Conservation (phyloP, 2,888 invertebrate species). For the Osedax frankpressi region DNA sequence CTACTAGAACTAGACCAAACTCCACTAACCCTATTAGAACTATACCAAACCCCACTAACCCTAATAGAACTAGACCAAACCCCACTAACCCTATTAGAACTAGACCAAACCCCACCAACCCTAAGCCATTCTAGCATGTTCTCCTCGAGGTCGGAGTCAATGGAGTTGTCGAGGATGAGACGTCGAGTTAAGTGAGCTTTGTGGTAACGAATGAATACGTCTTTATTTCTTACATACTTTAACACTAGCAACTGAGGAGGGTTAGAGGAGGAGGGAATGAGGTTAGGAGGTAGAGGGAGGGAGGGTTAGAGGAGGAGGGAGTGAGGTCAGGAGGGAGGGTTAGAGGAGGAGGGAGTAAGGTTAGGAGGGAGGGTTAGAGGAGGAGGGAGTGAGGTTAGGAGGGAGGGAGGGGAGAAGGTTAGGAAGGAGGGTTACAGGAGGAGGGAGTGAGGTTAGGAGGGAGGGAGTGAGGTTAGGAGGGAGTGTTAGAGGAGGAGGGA, state of each 20-base stretch:
- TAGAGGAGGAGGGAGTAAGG: not conserved
- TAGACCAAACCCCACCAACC: constrained; percentile 36
- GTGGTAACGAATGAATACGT: constrained; percentile 98
- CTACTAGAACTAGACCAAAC: too few species aligned
- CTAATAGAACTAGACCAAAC: too few species aligned
- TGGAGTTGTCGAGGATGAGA: constrained; percentile 89
- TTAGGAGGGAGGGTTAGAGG: not conserved
- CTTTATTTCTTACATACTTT: constrained; percentile 97
- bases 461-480: not conserved
- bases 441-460: not conserved
- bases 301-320: not conserved
- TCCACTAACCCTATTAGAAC: too few species aligned
- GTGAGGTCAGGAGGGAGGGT: not conserved
- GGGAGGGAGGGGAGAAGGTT: not conserved
- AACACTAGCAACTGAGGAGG: constrained; percentile 62
- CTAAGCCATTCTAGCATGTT: constrained; percentile 89
- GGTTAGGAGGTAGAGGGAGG: not conserved
- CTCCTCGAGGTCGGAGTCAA: constrained; percentile 97
- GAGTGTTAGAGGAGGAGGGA: not conserved
- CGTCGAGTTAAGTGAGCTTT: constrained; percentile 91
- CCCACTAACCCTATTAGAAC: not conserved
- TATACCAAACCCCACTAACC: too few species aligned
- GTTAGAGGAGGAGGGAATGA: not conserved
- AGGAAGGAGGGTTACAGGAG: not conserved
- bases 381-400: too few species aligned